These are phyloP conservation scores for Urocyon cinereoargenteus DNA, from an alignment of 2,797 vertebrate genomes.

Conservation along the genomic window DNA sequence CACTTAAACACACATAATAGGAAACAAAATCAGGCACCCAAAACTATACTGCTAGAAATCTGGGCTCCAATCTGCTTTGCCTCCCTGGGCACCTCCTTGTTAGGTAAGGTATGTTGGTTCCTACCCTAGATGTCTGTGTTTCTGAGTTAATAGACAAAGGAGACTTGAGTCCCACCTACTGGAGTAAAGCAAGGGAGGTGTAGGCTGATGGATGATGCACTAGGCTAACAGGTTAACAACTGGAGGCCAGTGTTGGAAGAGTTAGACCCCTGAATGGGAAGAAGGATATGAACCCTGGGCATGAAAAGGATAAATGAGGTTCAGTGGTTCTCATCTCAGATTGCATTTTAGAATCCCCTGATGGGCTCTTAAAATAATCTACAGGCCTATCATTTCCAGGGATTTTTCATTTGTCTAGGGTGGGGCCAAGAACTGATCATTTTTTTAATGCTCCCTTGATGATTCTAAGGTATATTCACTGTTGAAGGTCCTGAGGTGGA, in stretches of 20 bases:
- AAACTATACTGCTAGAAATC: background rate
- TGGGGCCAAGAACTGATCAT: background rate
- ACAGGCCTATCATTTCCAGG: background rate
- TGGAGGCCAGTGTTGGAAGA: background rate
- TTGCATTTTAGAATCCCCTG: background rate
- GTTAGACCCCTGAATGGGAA: background rate
- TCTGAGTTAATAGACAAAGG: background rate
- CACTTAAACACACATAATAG: background rate
- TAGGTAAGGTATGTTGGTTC: background rate
- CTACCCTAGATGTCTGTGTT: background rate
- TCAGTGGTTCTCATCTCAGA: background rate
- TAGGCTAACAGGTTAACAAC: background rate
- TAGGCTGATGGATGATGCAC: background rate
- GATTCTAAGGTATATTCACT: background rate
- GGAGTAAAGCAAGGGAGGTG: conserved; percentile 5
- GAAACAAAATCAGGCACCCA: background rate
- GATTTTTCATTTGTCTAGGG: background rate
- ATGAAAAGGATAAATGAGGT: background rate
- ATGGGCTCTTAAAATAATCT: background rate
- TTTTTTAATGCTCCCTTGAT: conserved; percentile 14
- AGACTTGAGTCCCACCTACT: background rate
- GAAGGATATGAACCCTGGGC: background rate
- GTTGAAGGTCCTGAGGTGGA: background rate
- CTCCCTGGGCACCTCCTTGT: background rate
- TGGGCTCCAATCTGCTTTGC: background rate